Evolutionary conservation across 2,113 vertebrate genomes (phyloP), one percentile per base, ranked within the genome.

Genomic region (Xiphorhynchus elegans): DNA sequence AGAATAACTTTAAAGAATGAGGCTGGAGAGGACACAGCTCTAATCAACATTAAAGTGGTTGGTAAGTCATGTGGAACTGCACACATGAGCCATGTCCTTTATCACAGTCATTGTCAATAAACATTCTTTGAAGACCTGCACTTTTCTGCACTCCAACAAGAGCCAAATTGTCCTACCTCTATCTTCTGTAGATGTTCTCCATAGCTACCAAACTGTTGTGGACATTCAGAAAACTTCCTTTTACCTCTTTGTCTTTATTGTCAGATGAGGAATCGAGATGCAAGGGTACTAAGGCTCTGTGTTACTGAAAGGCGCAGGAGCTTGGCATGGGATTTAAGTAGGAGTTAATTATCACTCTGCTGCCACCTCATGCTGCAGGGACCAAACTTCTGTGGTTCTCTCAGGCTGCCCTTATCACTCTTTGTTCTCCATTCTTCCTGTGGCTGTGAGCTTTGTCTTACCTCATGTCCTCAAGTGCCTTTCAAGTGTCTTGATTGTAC

Each of bases 1-100:
- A 98, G 99, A 92, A 99, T 99, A 64, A 98, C 98, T 17, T 97
- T 99, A 66, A 99, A 99, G 97, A 99, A 99, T 29, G 99, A 99
- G 93, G 99, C 99, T 52, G 99, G 99, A 53, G 99, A 99, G 90
- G 99, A 98, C 59, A 97, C 98, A 11, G 99, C 98, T 69, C 96
- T 98, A 35, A 97, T 99, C 96, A 99, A 98, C 93, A 97, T 99
- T 95, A 99, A 99, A 97, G 99, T 99, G 75, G 99, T 99, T 50
- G 99, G 99, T 99, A 97, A 99, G 99, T 97, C 11, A 3, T 62
- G 53, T n/a, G 44, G 26, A 52, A 55, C 42, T 50, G 17, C 21
- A 24, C 31, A n/a, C n/a, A n/a, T 6, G 17, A 62, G 10, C 9
- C 35, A 7, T 4, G 15, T n/a, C 19, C 67, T 85, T 73, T 73